Base-by-base conservation (phyloP, 2,113 vertebrate genomes). In the Xerus inauris region DNA sequence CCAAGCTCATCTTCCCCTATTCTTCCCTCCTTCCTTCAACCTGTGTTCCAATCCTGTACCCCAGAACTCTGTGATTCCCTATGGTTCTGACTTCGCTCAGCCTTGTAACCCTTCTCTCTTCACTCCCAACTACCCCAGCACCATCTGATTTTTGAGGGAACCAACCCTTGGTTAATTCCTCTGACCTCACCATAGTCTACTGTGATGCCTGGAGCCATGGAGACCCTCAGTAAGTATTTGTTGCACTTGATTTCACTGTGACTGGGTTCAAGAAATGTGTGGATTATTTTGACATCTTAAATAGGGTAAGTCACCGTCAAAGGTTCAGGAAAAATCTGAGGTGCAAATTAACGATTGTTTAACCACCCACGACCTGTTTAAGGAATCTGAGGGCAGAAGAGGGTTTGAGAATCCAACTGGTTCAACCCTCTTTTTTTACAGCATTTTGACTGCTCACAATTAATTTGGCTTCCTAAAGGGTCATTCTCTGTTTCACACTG, bases 161-260 rank as follows among this genome's bases (percentile, higher is more conserved):
- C 0, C 30, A 73, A 57, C 14, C 32, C 9, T 87, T 32, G 20
- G 81, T 76, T 77, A 47, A 89, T n/a, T 32, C 38, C 62, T 93
- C 45, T 91, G 72, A 85, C 62, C 1, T 88, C 73, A 88, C 32
- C 47, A 79, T 94, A 75, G 64, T 57, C 86, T 91, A 67, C 0
- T 51, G n/a, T 8, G 8, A 14, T 73, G 30, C 62, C 42, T 85
- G 30, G 8, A n/a, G 12, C 6, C 20, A 72, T 30, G 10, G 4
- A 80, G 59, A 57, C 28, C 19, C 3, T 89, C 30, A 45, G 0
- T 42, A 82, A 86, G 22, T 51, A 65, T 64, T 69, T 35, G 20
- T 49, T 88, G 62, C 13, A 12, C 71, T 80, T 84, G 76, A 88
- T 30, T 94, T 49, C 69, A 57, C 49, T 26, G 13, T 72, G 9